Base-by-base conservation (phyloP, 2,888 invertebrate genomes). In the Dynastes hyllus region DNA sequence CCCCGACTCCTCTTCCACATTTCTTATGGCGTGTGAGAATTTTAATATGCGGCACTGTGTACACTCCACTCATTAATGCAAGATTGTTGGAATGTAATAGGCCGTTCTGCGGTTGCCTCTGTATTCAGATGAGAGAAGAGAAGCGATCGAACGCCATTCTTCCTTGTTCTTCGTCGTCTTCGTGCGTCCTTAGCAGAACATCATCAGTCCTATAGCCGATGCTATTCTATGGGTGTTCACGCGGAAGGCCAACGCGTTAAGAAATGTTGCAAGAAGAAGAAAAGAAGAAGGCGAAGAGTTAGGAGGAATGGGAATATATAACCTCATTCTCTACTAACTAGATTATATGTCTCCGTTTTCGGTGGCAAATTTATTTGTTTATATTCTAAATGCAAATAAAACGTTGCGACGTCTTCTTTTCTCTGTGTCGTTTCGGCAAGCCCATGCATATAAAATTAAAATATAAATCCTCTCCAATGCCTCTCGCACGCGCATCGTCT, bases 11-110 rank as follows among this genome's bases (percentile, higher is more conserved):
- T 86, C 87, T 86, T 84, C 83, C 80, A 82, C 84, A 84, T 84
- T 87, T 88, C 88, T 88, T 88, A 77, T 65, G 67, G 82, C 87
- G 88, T 88, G 87, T 87, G 88, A 87, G 88, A 88, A 87, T 88
- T 88, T 88, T 88, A 88, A 87, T 88, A 88, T 87, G 87, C 87
- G 86, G 86, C 86, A 84, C 85, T 85, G 86, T 84, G 85, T 86
- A 85, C 85, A 86, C 86, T 85, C 85, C 84, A 85, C 87, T 87
- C 87, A 87, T 87, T 87, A 87, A 87, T 87, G 87, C 87, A 86
- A 87, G 86, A 85, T 86, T 86, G 85, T 85, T 86, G 85, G 85
- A 86, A 86, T 85, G 84, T 84, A 86, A 86, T 85, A 84, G 79
- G 84, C 83, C 83, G 84, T 45, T 75, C 61, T 75, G 73, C 73